Evolutionary conservation across 2,797 vertebrate species (phyloP).

Genomic region (Mionectes olivaceus): DNA sequence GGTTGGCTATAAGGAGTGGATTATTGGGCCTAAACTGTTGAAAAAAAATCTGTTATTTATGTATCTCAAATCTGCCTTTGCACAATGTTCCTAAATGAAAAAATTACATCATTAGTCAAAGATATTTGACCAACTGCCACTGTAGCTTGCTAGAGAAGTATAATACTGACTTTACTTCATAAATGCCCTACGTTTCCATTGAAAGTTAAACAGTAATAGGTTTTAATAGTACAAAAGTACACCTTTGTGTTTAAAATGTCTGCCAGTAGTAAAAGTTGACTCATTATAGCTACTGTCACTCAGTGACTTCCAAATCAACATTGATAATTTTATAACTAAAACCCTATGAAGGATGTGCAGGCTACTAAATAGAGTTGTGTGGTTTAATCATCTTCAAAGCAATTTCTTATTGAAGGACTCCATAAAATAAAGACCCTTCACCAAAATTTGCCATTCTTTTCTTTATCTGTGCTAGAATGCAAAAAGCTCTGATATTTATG

Average conservation of each 20-base stretch:
- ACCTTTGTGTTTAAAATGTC: neutral
- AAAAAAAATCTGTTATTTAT: neutral
- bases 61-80: neutral
- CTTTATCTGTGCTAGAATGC: neutral
- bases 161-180: neutral
- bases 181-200: neutral
- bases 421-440: neutral
- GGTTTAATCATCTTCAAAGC: neutral
- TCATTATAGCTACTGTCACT: neutral
- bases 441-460: neutral
- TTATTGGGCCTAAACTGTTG: neutral
- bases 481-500: neutral
- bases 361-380: neutral
- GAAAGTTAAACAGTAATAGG: neutral
- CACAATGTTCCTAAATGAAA: neutral
- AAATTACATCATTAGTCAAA: neutral
- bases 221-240: neutral
- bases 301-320: neutral
- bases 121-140: neutral
- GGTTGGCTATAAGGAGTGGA: neutral
- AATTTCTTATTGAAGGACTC: neutral
- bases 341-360: neutral
- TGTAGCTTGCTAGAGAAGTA: neutral
- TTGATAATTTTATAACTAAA: neutral
- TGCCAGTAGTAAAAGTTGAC: neutral